phyloP scores from a whole-genome alignment of 2,888 invertebrate species.

The Cosmopolites sordidus region DNA sequence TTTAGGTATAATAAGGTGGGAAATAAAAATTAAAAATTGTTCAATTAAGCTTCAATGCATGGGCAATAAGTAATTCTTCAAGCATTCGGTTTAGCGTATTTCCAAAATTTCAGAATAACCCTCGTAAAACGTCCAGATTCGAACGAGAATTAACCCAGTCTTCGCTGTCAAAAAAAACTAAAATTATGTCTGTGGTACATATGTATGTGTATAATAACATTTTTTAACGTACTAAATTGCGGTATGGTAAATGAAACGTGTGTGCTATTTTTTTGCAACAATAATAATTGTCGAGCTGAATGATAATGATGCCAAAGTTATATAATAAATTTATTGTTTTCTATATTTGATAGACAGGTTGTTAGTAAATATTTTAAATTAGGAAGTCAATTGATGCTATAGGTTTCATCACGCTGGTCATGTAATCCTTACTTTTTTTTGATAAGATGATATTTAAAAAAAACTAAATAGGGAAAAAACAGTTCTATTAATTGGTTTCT shows the following conservation, averaged over 20 bases:
- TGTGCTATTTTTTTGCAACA: conserved; percentile 24
- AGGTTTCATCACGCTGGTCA: too few relatives aligned
- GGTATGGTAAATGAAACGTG: conserved; percentile 14
- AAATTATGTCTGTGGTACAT: conserved; percentile 15
- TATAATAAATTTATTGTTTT: conserved; percentile 17
- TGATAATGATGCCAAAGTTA: conserved; percentile 20
- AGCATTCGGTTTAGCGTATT: too few relatives aligned
- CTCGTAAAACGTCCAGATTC: too few relatives aligned
- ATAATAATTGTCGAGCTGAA: conserved; percentile 21
- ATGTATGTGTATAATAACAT: conserved; percentile 24
- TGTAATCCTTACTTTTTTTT: too few relatives aligned
- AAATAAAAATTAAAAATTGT: too few relatives aligned
- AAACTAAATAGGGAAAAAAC: too few relatives aligned
- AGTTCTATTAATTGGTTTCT: too few relatives aligned
- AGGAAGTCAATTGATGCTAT: background rate
- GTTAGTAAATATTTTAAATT: conserved; percentile 1
- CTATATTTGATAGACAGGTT: conserved; percentile 4
- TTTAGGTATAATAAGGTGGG: too few relatives aligned
- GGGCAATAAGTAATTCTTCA: too few relatives aligned
- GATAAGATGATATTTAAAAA: too few relatives aligned
- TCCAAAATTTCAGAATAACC: too few relatives aligned
- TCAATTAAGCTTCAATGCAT: too few relatives aligned
- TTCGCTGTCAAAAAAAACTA: background rate
- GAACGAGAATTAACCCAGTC: background rate
- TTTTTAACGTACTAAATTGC: conserved; percentile 19